Evolutionary conservation across 2,113 vertebrate species (phyloP), one percentile per base, ranked within the genome.

Genomic region (Ivindomyrus marchei): DNA sequence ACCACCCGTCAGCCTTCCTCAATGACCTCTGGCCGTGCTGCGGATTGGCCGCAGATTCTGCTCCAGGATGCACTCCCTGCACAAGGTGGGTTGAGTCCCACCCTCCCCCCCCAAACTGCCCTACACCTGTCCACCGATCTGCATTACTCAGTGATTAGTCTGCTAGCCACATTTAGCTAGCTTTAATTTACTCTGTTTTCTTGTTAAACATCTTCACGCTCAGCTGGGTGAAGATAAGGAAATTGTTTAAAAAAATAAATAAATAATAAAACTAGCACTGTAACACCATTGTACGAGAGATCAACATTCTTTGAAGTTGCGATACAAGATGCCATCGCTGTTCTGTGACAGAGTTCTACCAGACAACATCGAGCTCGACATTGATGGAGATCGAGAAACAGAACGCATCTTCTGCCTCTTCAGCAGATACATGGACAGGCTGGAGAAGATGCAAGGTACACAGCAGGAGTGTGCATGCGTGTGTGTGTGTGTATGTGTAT

Each of bases 1-100:
- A 97, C 94, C 98, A 99, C 74, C 98, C 98, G 0, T 98, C 98
- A 0, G 98, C 98, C 91, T 99, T 98, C 95, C 98, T 99, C 91
- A 98, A 98, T 3, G 97, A 98, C 74, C 98, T 98, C 95, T 99
- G 98, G 98, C 97, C 99, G 36, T 99, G 98, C 95, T 99, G 98
- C 92, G 97, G 97, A 92, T 95, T 96, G 7, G 96, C 96, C 3
- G 95, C 97, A 5, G 98, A 99, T 90, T 93, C 95, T 0, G 97
- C 98, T 1, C 85, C 96, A 0, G 98, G 98, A 47, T 99, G 98
- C 90, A 97, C 97, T 0, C 98, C 98, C 85, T 99, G 98, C 94
- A 99, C 98, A 0, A 97, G 97, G 98, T 99, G 95, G 94, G 96
- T 89, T 19, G 27, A 13, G 10, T 13, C 62, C 62, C n/a, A 11